Conservation (phyloP, 1,140 invertebrate genomes). For the Pachyrhynchus sulphureomaculatus region DNA sequence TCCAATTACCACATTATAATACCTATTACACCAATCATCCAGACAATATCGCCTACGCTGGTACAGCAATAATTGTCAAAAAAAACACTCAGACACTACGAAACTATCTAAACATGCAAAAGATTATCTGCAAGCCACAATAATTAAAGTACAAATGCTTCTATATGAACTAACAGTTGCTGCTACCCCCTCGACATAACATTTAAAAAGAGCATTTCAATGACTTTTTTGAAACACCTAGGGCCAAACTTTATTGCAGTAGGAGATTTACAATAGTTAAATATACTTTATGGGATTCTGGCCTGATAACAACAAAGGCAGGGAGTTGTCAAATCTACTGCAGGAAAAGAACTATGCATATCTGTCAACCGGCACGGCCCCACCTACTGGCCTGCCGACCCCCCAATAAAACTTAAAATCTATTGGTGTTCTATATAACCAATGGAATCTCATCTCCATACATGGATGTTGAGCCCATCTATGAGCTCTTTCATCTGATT, state of each 20-base stretch:
- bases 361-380: slow-evolving; percentile 38
- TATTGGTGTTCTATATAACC: slow-evolving; percentile 43
- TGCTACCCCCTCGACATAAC: neutral
- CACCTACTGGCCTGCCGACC: slow-evolving; percentile 51
- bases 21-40: neutral
- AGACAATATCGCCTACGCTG: neutral
- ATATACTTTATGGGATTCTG: slow-evolving; percentile 49
- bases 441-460: slow-evolving; percentile 18
- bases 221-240: neutral
- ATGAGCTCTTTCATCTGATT: slow-evolving; percentile 37
- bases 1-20: neutral
- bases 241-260: slow-evolving; percentile 19
- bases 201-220: neutral
- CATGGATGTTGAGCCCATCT: slow-evolving; percentile 14
- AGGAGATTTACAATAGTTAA: slow-evolving; percentile 53
- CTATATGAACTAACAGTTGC: neutral
- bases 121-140: neutral
- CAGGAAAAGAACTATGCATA: neutral
- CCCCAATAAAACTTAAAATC: slow-evolving; percentile 45
- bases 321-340: slow-evolving; percentile 31
- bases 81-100: neutral
- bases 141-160: neutral
- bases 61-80: neutral
- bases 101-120: neutral
- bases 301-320: slow-evolving; percentile 39